Evolutionary conservation across 2,888 invertebrate species (phyloP).

Genomic region (Acrobeloides nanus): DNA sequence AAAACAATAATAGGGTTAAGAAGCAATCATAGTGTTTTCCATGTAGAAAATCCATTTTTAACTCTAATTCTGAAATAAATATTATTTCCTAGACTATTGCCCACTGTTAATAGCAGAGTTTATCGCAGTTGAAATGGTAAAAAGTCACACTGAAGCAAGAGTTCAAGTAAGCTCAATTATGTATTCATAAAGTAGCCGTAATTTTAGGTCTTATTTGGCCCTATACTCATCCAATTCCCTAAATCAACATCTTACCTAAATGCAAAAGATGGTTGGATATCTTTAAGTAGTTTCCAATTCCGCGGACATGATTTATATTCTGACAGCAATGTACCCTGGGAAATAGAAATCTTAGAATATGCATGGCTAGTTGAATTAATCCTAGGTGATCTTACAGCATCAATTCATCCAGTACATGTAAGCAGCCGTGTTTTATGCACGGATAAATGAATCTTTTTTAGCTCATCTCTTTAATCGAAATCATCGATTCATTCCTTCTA

Average conservation of each 20-base stretch:
- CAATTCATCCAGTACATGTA: slow-evolving; percentile 63
- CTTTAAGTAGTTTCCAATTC: slow-evolving; percentile 65
- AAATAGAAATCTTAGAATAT: slow-evolving; percentile 91
- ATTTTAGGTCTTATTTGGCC: too few relatives aligned
- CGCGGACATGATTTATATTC: slow-evolving; percentile 95
- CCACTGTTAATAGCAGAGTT: slow-evolving; percentile 39
- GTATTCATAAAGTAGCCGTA: too few relatives aligned
- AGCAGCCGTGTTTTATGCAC: neutral
- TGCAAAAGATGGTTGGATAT: slow-evolving; percentile 58
- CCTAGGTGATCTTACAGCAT: slow-evolving; percentile 82
- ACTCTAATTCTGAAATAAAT: too few relatives aligned
- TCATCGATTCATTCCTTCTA: slow-evolving; percentile 78
- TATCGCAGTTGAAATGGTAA: slow-evolving; percentile 92
- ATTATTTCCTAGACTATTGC: too few relatives aligned
- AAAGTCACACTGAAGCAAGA: slow-evolving; percentile 80
- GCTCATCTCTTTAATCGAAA: slow-evolving; percentile 76
- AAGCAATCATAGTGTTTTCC: too few relatives aligned
- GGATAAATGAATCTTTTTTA: slow-evolving; percentile 49
- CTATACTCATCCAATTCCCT: too few relatives aligned
- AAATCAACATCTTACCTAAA: slow-evolving; percentile 10
- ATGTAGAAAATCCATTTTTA: too few relatives aligned
- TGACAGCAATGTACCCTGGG: slow-evolving; percentile 76
- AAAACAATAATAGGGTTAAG: too few relatives aligned
- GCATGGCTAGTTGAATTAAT: slow-evolving; percentile 91
- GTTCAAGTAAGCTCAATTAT: too few relatives aligned